Evolutionary conservation across 2,113 vertebrate species (phyloP).

Genomic region (Sylvilagus bachmani): DNA sequence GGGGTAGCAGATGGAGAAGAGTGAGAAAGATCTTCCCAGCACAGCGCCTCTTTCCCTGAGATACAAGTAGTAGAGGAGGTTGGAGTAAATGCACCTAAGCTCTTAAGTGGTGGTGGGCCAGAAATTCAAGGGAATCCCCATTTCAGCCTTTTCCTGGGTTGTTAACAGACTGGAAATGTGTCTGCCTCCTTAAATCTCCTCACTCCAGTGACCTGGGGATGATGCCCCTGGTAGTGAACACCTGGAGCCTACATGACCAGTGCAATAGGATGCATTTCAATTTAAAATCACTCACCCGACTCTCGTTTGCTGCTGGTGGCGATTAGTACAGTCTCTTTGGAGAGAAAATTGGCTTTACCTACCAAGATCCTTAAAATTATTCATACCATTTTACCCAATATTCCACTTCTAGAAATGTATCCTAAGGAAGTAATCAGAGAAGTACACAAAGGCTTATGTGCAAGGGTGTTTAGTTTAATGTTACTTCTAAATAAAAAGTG

Average conservation of each 20-base stretch:
- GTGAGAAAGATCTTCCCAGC: neutral
- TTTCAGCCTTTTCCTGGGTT: neutral
- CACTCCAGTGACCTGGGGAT: neutral
- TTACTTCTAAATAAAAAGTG: constrained; percentile 38
- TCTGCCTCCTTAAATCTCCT: neutral
- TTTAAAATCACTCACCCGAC: constrained; percentile 1
- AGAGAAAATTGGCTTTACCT: constrained; percentile 5
- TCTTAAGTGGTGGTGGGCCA: neutral
- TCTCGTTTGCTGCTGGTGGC: neutral
- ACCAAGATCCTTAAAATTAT: constrained; percentile 19
- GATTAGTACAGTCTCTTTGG: neutral
- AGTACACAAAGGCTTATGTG: neutral
- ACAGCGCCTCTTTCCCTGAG: neutral
- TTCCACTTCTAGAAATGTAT: neutral
- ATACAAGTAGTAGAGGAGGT: neutral
- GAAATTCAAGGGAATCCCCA: neutral
- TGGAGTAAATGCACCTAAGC: neutral
- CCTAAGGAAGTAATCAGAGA: constrained; percentile 23
- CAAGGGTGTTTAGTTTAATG: neutral
- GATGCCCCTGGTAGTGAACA: neutral
- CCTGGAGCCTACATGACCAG: neutral
- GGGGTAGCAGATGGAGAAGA: neutral
- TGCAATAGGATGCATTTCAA: neutral
- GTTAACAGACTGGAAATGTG: neutral
- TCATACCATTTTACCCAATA: neutral